These are phyloP conservation scores for Penaeus japonicus DNA, from an alignment of 1,140 invertebrate species.

Conservation along the genomic window DNA sequence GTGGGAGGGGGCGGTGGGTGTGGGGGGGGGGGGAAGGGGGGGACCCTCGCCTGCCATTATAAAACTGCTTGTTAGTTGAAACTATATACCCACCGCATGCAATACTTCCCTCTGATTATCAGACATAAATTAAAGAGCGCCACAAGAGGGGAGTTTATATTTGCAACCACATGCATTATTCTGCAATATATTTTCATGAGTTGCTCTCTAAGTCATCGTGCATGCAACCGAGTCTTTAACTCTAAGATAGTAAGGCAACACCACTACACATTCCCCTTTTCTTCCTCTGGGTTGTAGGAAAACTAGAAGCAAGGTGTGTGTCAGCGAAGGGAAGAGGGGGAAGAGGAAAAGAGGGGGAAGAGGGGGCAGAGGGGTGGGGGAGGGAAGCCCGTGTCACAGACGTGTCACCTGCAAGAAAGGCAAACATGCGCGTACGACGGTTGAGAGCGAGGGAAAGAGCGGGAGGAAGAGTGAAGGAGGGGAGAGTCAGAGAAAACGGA, in stretches of 20 bases:
- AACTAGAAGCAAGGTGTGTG: no score
- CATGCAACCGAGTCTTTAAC: no score
- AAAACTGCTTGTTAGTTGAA: conserved; percentile 28
- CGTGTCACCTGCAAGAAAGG: no score
- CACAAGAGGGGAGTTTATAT: conserved; percentile 30
- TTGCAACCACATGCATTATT: conserved; percentile 19
- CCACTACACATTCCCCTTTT: no score
- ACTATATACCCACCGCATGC: background rate
- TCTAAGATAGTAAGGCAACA: no score
- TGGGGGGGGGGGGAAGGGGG: background rate
- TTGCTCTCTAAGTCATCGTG: no score
- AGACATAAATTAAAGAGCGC: background rate
- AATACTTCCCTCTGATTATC: conserved; percentile 15
- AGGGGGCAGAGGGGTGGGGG: background rate
- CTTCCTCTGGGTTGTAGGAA: no score
- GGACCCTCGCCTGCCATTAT: conserved; percentile 14
- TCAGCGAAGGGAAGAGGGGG: background rate
- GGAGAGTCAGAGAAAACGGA: background rate
- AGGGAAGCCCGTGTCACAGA: no score
- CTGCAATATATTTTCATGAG: background rate
- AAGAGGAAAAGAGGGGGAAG: background rate
- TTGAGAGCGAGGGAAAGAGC: background rate
- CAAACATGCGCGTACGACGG: no score
- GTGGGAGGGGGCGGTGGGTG: background rate
- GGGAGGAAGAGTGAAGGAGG: background rate